These are phyloP conservation scores for Theretra japonica DNA, from an alignment of 2,888 invertebrate species.

Conservation along the genomic window DNA sequence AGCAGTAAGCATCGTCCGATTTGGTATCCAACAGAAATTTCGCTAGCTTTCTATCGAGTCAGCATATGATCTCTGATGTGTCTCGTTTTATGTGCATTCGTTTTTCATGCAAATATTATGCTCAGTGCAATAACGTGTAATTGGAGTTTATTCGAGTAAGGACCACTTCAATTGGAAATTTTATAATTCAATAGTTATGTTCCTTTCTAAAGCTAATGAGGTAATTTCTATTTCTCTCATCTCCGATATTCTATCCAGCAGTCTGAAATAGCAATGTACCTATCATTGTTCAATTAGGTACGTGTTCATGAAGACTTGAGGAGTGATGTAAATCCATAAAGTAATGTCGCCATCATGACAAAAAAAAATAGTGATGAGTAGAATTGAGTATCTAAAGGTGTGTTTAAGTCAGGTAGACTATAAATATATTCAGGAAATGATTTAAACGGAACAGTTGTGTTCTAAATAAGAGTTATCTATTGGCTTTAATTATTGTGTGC, in stretches of 20 bases:
- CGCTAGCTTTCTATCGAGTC: not conserved
- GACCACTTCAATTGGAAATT: not conserved
- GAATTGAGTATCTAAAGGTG: not conserved
- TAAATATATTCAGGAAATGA: not conserved
- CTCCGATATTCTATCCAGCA: not conserved
- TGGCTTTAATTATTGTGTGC: not conserved
- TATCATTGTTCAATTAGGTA: too few species aligned
- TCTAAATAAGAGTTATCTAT: not conserved
- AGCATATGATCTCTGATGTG: not conserved
- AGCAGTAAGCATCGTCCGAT: not conserved
- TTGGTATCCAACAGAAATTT: not conserved
- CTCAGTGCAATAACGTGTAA: not conserved
- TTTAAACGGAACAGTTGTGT: not conserved
- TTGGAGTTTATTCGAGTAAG: not conserved
- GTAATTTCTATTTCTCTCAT: not conserved
- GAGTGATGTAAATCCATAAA: too few species aligned
- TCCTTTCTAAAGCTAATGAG: not conserved
- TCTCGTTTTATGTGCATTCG: not conserved
- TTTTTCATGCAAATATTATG: conserved; percentile 8
- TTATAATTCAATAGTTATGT: not conserved
- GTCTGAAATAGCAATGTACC: not conserved
- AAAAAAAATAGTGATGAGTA: not conserved
- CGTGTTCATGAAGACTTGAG: too few species aligned
- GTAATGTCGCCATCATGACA: too few species aligned
- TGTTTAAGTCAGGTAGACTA: not conserved